Conservation (phyloP, 2,888 invertebrate genomes). For the Drosophila macrothrix region DNA sequence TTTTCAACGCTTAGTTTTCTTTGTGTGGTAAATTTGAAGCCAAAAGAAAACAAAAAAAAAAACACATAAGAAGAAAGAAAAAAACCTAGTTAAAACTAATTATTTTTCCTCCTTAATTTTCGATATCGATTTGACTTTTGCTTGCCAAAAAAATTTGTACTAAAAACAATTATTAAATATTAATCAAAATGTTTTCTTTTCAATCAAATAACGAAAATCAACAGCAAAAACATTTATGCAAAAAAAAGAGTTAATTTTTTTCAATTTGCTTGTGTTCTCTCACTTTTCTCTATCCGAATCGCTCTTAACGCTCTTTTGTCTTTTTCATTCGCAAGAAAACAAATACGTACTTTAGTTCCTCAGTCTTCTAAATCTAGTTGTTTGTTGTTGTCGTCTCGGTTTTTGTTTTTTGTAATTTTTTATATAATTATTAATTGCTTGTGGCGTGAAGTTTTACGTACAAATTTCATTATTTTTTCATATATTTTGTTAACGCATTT, state of each 20-base stretch:
- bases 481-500: slow-evolving; percentile 21
- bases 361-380: slow-evolving; percentile 79
- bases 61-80: slow-evolving; percentile 17
- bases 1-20: slow-evolving; percentile 23
- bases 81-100: slow-evolving; percentile 52
- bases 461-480: slow-evolving; percentile 58
- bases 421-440: slow-evolving; percentile 68
- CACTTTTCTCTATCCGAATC: slow-evolving; percentile 11
- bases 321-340: slow-evolving; percentile 47
- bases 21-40: slow-evolving; percentile 25
- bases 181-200: slow-evolving; percentile 61
- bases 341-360: slow-evolving; percentile 65
- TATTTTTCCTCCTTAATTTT: slow-evolving; percentile 25
- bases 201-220: slow-evolving; percentile 76
- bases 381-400: slow-evolving; percentile 43
- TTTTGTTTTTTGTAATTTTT: slow-evolving; percentile 26
- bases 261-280: slow-evolving; percentile 17
- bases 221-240: slow-evolving; percentile 71
- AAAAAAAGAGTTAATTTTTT: slow-evolving; percentile 53
- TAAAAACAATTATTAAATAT: slow-evolving; percentile 77
- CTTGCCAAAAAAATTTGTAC: slow-evolving; percentile 67
- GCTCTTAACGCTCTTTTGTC: slow-evolving; percentile 23
- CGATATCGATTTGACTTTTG: slow-evolving; percentile 56
- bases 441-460: slow-evolving; percentile 72
- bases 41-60: slow-evolving; percentile 26